Percentiles rank a stretch among this genome's conserved stretches.
Evolutionary conservation across 2,888 invertebrate genomes (phyloP).

Genomic region (Prenolepis imparis): DNA sequence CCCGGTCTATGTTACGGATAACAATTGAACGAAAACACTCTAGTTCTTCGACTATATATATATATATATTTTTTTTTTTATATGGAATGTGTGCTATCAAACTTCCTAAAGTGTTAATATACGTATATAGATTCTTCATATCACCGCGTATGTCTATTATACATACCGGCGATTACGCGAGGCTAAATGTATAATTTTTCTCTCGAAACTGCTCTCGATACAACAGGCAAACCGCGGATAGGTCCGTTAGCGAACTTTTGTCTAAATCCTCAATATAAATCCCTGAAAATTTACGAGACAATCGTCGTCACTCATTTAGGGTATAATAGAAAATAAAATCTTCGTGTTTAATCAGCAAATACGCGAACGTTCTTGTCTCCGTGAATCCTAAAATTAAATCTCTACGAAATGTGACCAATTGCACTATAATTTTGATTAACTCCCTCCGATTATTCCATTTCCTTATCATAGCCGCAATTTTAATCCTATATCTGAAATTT

Average conservation of each 20-base stretch:
- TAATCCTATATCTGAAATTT: neutral
- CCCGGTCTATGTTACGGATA: slow-evolving; percentile 42
- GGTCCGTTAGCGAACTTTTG: slow-evolving; percentile 47
- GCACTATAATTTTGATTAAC: slow-evolving; percentile 14
- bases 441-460: neutral
- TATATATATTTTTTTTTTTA: slow-evolving; percentile 33
- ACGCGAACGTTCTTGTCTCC: neutral
- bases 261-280: slow-evolving; percentile 33
- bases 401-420: neutral
- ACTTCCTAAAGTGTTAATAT: slow-evolving; percentile 33
- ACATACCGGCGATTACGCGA: neutral
- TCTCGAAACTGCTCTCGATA: slow-evolving; percentile 38
- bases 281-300: slow-evolving; percentile 33
- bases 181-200: slow-evolving; percentile 39
- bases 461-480: neutral
- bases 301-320: neutral
- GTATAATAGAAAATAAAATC: neutral
- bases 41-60: slow-evolving; percentile 56
- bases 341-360: slow-evolving; percentile 15
- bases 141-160: slow-evolving; percentile 38
- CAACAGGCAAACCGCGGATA: slow-evolving; percentile 27
- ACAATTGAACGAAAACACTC: slow-evolving; percentile 54
- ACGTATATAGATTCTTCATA: slow-evolving; percentile 50
- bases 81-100: slow-evolving; percentile 65
- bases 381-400: slow-evolving; percentile 40